Evolutionary conservation across 2,113 vertebrate genomes (phyloP), one percentile per base, ranked within the genome.

Genomic region (Cathartes aura): DNA sequence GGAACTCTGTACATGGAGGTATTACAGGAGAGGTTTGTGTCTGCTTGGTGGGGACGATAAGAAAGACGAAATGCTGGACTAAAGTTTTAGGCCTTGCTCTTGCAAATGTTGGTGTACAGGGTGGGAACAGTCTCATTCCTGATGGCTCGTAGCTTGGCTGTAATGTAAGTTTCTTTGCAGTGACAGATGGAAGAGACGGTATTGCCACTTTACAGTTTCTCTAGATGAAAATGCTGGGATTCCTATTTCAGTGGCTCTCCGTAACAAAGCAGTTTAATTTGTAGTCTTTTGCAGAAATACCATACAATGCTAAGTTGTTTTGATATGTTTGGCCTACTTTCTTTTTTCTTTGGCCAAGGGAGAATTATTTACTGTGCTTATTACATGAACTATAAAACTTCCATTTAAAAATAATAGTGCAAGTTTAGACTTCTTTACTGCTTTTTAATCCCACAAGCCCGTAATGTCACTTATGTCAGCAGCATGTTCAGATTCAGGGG

Each of bases 1-100:
- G 36, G 48, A 45, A 2, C 73, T 59, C 50, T 15, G 8, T 18
- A 1, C 2, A 0, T 4, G 66, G 47, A 11, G 16, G 8, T 13
- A 0, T 18, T 40, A 0, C 20, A 2, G 34, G 8, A 7, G 52
- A 9, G 75, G 16, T 5, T 15, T 18, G 74, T 16, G 71, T 3
- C 78, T 63, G 29, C 32, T 8, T 6, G 36, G 40, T 59, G 4
- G 8, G 24, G 20, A 8, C 20, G 5, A 45, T 27, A 3, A 24
- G 27, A 4, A 24, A 23, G 34, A 7, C 21, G 9, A 4, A 26
- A 26, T 0, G 3, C 11, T 52, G 62, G 16, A 4, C 8, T 62
- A 0, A 74, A 45, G 53, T 66, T 79, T 70, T 22, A 45, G 87
- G 60, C 75, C 66, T 75, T 45, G 43, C 56, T 56, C 9, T 32